Percentiles rank a stretch among this genome's conserved stretches.
These are phyloP conservation scores for Meliscaeva auricollis DNA, from an alignment of 2,888 invertebrate genomes.

Conservation along the genomic window DNA sequence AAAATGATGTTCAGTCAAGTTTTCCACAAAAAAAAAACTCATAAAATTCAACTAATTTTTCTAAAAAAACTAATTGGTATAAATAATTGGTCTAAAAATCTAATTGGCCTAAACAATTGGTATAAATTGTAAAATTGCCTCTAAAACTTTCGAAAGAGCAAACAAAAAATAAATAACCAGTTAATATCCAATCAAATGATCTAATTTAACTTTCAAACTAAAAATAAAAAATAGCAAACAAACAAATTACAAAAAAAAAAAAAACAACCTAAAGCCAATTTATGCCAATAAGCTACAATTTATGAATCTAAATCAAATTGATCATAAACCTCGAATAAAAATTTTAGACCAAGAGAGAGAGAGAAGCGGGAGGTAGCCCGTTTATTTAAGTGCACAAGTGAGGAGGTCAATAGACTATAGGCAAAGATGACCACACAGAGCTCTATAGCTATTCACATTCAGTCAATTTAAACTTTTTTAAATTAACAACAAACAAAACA, in stretches of 20 bases:
- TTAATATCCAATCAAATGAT: constrained; percentile 2
- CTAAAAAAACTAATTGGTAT: background rate
- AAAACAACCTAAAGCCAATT: constrained; percentile 37
- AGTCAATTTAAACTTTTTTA: constrained; percentile 57
- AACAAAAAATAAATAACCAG: no score
- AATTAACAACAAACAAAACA: constrained; percentile 63
- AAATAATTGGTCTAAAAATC: constrained; percentile 1
- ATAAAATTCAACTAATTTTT: no score
- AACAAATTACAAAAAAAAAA: no score
- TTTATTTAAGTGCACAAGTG: constrained; percentile 29
- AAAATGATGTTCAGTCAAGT: background rate
- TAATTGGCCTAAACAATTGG: background rate
- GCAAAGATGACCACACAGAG: constrained; percentile 45
- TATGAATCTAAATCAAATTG: constrained; percentile 67
- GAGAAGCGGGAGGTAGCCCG: background rate
- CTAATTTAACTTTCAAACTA: constrained; percentile 6
- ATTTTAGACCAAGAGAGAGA: background rate
- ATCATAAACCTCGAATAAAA: no score
- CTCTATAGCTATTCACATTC: constrained; percentile 32
- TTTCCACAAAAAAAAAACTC: no score
- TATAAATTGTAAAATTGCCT: background rate
- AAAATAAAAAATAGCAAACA: constrained; percentile 21
- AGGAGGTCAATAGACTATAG: constrained; percentile 71
- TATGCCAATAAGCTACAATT: constrained; percentile 57
- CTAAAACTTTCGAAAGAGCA: background rate